Conservation (phyloP, 2,797 vertebrate species). For the Brachymystax lenok region DNA sequence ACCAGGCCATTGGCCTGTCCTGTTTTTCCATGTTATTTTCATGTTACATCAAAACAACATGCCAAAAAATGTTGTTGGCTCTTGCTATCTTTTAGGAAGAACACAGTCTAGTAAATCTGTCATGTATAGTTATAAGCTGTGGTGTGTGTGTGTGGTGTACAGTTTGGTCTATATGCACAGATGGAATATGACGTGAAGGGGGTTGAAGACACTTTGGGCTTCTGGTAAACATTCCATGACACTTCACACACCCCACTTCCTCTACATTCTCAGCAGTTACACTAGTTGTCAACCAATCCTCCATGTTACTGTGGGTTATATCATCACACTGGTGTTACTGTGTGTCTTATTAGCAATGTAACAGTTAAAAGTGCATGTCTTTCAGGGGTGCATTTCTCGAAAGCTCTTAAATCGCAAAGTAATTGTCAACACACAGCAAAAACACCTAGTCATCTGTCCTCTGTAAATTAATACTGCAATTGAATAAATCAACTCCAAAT, state of each 20-base stretch:
- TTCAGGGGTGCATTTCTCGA: background rate
- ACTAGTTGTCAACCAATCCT: background rate
- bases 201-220: background rate
- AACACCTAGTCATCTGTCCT: background rate
- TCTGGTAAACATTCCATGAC: slow-evolving; percentile 5
- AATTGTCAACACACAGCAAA: background rate
- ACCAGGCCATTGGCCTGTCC: background rate
- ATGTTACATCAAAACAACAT: slow-evolving; percentile 1
- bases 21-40: background rate
- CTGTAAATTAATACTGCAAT: background rate
- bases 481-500: background rate
- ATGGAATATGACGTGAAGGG: slow-evolving; percentile 53
- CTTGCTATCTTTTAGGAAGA: background rate
- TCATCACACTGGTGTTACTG: background rate
- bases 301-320: background rate
- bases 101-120: too few species aligned
- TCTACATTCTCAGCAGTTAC: background rate
- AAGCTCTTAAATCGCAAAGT: background rate
- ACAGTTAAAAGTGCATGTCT: background rate
- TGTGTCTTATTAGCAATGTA: background rate
- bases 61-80: background rate
- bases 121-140: background rate
- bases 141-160: background rate
- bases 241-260: background rate
- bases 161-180: slow-evolving; percentile 37